phyloP scores from a whole-genome alignment of 2,797 vertebrate genomes.

The Peromyscus melanophrys region DNA sequence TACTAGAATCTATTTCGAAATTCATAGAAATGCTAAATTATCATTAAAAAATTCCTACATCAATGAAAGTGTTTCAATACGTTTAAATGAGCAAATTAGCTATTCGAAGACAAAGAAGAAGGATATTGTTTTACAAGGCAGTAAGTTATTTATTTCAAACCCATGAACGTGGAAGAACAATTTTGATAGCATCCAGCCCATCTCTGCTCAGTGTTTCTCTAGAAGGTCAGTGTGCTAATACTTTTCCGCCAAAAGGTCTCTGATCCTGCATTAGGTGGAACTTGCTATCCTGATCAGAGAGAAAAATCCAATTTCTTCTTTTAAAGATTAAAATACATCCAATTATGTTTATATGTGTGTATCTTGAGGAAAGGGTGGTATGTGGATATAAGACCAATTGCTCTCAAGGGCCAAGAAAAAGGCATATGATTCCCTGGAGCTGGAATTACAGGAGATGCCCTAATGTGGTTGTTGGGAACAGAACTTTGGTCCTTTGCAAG shows the following conservation, averaged over 20 bases:
- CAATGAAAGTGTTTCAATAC: background rate
- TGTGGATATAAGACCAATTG: background rate
- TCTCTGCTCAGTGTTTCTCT: background rate
- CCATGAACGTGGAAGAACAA: background rate
- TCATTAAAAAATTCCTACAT: background rate
- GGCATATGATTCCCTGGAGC: background rate
- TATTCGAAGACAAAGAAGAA: background rate
- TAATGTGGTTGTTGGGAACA: background rate
- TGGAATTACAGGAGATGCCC: background rate
- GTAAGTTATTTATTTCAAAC: background rate
- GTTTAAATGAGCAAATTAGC: background rate
- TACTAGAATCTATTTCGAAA: conserved; percentile 38
- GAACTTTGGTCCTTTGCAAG: background rate
- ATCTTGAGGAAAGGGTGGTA: background rate
- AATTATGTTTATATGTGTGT: background rate
- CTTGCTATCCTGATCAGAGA: background rate
- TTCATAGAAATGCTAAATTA: background rate
- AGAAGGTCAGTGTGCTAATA: background rate
- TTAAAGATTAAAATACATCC: background rate
- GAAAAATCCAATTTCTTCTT: conserved; percentile 33
- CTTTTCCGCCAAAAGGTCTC: background rate
- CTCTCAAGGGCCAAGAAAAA: background rate
- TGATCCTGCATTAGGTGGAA: background rate
- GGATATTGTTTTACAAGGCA: background rate
- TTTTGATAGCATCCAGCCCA: background rate